Conservation (phyloP, 1,140 invertebrate species). For the Drosophila eugracilis region DNA sequence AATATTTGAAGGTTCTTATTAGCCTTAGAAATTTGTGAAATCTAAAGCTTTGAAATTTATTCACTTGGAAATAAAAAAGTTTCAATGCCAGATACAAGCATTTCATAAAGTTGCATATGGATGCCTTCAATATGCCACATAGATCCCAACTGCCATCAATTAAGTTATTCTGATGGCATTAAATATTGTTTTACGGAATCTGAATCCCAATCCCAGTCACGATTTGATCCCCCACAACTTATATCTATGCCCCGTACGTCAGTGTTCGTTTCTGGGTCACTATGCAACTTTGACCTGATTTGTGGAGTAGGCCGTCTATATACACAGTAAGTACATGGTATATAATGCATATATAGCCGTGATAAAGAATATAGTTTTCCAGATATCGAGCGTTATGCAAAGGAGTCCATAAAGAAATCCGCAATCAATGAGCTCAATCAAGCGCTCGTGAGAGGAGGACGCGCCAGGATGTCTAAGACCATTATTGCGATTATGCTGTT, state of each 20-base stretch:
- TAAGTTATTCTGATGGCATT: constrained; percentile 4
- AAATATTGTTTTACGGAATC: neutral
- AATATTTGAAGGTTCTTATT: neutral
- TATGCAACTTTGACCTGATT: constrained; percentile 79
- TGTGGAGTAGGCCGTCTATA: constrained; percentile 38
- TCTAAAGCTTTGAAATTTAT: neutral
- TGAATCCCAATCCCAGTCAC: constrained; percentile 24
- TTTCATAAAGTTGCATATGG: no score
- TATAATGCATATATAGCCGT: constrained; percentile 7
- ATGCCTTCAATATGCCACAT: neutral
- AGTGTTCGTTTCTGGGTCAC: constrained; percentile 68
- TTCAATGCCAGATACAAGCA: no score
- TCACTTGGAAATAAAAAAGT: neutral
- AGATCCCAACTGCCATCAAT: neutral
- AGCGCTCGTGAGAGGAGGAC: constrained; percentile 23
- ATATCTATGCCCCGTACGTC: constrained; percentile 56
- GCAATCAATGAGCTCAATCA: constrained; percentile 35
- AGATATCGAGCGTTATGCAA: constrained; percentile 24
- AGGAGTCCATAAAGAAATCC: constrained; percentile 19
- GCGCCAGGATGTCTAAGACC: constrained; percentile 71
- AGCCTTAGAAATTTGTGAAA: no score
- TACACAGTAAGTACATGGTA: neutral
- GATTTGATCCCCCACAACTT: constrained; percentile 40
- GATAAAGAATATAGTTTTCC: constrained; percentile 7
- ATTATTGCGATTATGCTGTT: constrained; percentile 70